Conservation (phyloP, 1,140 invertebrate species). For the Drosophila erecta region DNA sequence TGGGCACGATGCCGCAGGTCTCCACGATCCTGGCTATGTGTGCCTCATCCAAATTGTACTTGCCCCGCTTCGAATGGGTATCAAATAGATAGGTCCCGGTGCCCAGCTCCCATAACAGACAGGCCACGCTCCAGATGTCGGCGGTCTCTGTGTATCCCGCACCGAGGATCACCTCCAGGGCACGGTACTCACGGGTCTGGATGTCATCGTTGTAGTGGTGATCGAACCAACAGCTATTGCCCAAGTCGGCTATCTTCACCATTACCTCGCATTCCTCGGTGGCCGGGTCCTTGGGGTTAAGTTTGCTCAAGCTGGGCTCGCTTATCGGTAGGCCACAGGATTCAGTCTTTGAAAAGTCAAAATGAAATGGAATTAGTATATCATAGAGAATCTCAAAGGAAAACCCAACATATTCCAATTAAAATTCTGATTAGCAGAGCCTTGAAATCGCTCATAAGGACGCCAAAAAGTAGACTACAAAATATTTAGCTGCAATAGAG, state of each 20-base stretch:
- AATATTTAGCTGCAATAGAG: too few relatives aligned
- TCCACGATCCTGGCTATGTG: conserved; percentile 99
- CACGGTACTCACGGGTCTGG: conserved; percentile 98
- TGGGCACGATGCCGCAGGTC: conserved; percentile 96
- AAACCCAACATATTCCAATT: too few relatives aligned
- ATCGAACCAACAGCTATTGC: conserved; percentile 99
- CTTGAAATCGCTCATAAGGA: too few relatives aligned
- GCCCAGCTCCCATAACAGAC: conserved; percentile 99
- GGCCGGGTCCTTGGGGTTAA: conserved; percentile 89
- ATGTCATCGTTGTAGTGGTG: conserved; percentile 98
- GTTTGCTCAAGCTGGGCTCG: conserved; percentile 41
- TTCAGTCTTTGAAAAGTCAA: too few relatives aligned
- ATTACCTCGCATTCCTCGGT: conserved; percentile 92
- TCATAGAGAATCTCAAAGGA: too few relatives aligned
- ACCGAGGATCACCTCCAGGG: conserved; percentile 97
- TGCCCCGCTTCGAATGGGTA: conserved; percentile 93
- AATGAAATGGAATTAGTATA: too few relatives aligned
- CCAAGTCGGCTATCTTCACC: conserved; percentile 98
- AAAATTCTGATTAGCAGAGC: too few relatives aligned
- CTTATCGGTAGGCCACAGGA: too few relatives aligned
- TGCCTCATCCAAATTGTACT: conserved; percentile 96
- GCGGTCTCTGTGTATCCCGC: conserved; percentile 97
- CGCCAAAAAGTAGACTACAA: too few relatives aligned
- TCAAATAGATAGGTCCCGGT: conserved; percentile 99
- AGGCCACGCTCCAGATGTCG: conserved; percentile 99